Conservation (phyloP, 1,140 invertebrate genomes). For the Archivesica marissinica region DNA sequence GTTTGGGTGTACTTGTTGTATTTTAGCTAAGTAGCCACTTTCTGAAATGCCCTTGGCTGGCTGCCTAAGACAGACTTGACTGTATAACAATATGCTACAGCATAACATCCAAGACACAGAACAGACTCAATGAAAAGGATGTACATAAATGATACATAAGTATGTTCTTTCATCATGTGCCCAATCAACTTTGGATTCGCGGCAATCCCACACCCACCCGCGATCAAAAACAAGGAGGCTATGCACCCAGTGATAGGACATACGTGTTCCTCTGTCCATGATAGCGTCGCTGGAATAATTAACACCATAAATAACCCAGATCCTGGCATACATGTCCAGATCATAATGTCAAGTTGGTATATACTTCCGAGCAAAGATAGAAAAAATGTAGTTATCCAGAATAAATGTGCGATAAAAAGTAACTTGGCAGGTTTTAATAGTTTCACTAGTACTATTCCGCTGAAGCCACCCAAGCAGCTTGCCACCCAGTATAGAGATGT, state of each 20-base stretch:
- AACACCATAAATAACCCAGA: constrained; percentile 69
- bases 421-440: constrained; percentile 59
- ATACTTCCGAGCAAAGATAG: constrained; percentile 63
- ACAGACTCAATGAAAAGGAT: constrained; percentile 44
- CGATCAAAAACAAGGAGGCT: constrained; percentile 68
- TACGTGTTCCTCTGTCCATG: constrained; percentile 71
- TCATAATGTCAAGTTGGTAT: constrained; percentile 52
- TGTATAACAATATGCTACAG: not conserved
- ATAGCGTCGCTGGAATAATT: constrained; percentile 70
- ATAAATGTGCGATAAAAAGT: constrained; percentile 56
- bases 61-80: too few species aligned
- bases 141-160: constrained; percentile 16
- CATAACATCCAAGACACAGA: constrained; percentile 4
- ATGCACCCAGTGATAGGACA: constrained; percentile 68
- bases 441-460: constrained; percentile 66
- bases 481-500: constrained; percentile 71
- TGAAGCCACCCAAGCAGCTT: constrained; percentile 67
- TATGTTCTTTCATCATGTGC: constrained; percentile 70
- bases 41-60: too few species aligned
- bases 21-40: too few species aligned
- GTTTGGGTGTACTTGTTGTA: too few species aligned
- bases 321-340: constrained; percentile 68
- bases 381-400: constrained; percentile 59
- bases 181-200: constrained; percentile 70
- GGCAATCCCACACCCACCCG: constrained; percentile 64